Percentiles rank a stretch among this genome's conserved stretches.
Conservation (phyloP, 2,113 vertebrate species). For the Bos indicus region DNA sequence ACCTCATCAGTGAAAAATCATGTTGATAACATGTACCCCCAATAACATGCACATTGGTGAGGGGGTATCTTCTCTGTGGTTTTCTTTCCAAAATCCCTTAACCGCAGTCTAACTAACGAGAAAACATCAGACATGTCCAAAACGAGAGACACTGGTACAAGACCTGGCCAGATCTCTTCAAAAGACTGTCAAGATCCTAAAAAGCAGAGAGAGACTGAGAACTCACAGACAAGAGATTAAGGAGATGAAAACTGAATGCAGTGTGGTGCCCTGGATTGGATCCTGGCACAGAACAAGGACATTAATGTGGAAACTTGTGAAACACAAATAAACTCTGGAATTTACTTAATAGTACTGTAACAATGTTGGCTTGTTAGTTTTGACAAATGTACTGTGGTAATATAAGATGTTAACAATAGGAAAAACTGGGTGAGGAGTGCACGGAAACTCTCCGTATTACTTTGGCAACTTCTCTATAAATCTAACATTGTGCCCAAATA, state of each 20-base stretch:
- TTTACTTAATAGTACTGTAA: not conserved
- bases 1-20: not conserved
- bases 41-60: not conserved
- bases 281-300: not conserved
- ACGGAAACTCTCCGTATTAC: not conserved
- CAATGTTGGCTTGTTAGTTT: slow-evolving; percentile 6
- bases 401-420: not conserved
- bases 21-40: not conserved
- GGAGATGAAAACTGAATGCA: not conserved
- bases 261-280: not conserved
- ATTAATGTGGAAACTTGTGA: slow-evolving; percentile 23
- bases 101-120: not conserved
- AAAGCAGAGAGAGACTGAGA: not conserved
- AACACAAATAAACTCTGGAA: not conserved
- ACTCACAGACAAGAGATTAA: not conserved
- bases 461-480: not conserved
- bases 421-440: not conserved
- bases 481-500: not conserved
- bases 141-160: not conserved
- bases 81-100: not conserved
- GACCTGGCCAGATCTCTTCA: not conserved
- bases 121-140: not conserved
- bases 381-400: not conserved
- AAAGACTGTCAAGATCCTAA: not conserved
- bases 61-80: not conserved